Conservation (phyloP, 2,797 vertebrate genomes). For the Sebastes flavidus region DNA sequence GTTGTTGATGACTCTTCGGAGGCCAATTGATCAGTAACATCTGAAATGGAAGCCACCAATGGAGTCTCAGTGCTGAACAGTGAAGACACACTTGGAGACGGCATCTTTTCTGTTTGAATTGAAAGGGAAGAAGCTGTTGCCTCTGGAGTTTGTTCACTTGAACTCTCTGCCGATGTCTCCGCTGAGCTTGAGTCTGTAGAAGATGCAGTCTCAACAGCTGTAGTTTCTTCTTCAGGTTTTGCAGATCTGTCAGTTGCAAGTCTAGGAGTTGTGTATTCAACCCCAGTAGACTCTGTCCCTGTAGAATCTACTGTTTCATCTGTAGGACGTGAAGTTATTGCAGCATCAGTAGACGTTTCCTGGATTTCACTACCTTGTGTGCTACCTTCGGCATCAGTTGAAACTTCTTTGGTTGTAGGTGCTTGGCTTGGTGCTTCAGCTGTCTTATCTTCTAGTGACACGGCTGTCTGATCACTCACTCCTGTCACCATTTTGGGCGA, state of each 20-base stretch:
- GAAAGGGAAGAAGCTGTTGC: background rate
- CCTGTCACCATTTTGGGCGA: slow-evolving; percentile 13
- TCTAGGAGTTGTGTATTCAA: slow-evolving; percentile 11
- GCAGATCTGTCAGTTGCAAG: background rate
- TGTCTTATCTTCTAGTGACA: background rate
- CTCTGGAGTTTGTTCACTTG: background rate
- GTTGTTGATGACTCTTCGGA: background rate
- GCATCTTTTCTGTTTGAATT: slow-evolving; percentile 1
- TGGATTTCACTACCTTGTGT: background rate
- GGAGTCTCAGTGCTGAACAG: background rate
- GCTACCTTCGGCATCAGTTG: slow-evolving; percentile 7
- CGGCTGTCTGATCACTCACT: background rate
- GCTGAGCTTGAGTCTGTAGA: background rate
- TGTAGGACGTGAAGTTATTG: background rate
- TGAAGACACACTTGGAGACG: slow-evolving; percentile 13
- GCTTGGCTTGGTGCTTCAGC: background rate
- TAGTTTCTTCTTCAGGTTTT: slow-evolving; percentile 12
- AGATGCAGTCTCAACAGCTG: background rate
- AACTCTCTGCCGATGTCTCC: slow-evolving; percentile 3
- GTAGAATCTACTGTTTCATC: background rate
- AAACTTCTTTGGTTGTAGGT: slow-evolving; percentile 5
- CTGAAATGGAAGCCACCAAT: background rate
- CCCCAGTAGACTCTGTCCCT: background rate
- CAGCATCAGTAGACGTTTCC: slow-evolving; percentile 13
- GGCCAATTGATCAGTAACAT: slow-evolving; percentile 2